Percentiles rank a stretch among this genome's conserved stretches.
phyloP scores from a whole-genome alignment of 1,140 invertebrate genomes.

The Metaphire vulgaris region DNA sequence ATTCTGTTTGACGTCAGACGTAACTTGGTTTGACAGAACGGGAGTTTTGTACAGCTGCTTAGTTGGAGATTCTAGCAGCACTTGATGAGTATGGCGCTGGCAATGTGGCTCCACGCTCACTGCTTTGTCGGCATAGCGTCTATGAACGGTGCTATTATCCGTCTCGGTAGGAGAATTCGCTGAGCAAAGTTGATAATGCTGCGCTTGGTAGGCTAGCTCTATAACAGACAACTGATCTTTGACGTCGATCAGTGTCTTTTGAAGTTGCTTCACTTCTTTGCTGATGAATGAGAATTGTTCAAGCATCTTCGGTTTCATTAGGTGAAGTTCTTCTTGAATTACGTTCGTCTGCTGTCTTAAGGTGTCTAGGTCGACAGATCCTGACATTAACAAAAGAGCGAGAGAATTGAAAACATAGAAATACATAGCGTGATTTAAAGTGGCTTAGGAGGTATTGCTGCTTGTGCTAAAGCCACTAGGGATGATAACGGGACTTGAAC shows the following conservation, averaged over 20 bases:
- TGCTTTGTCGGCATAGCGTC: too few relatives aligned
- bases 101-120: too few relatives aligned
- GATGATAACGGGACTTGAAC: too few relatives aligned
- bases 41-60: not conserved
- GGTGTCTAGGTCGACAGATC: not conserved
- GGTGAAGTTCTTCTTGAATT: not conserved
- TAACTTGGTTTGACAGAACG: not conserved
- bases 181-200: not conserved
- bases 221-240: not conserved
- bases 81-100: not conserved
- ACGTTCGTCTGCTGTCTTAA: not conserved
- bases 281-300: not conserved
- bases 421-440: too few relatives aligned
- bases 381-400: too few relatives aligned
- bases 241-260: not conserved
- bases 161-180: too few relatives aligned
- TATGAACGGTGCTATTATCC: too few relatives aligned
- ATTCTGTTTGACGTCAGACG: not conserved
- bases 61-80: not conserved
- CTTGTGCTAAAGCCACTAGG: too few relatives aligned
- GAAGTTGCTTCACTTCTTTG: not conserved
- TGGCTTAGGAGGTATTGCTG: too few relatives aligned
- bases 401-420: too few relatives aligned
- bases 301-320: not conserved
- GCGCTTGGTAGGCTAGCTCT: not conserved